Evolutionary conservation across 2,113 vertebrate species (phyloP).

Genomic region (Lophius piscatorius): DNA sequence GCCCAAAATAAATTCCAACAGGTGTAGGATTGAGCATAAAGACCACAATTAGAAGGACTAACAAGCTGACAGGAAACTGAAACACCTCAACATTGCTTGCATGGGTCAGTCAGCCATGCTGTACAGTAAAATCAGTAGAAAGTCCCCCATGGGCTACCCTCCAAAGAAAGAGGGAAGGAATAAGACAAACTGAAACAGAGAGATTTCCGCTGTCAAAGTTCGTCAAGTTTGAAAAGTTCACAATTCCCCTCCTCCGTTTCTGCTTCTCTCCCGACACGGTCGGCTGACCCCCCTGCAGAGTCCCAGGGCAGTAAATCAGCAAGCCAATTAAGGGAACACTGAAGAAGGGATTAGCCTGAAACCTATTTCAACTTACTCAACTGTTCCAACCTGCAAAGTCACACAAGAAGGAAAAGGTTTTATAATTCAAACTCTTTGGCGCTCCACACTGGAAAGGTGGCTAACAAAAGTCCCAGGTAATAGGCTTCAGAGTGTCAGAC

Average conservation of each 20-base stretch:
- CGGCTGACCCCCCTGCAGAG: constrained; percentile 35
- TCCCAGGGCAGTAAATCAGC: constrained; percentile 64
- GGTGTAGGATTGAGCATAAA: constrained; percentile 2
- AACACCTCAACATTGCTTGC: constrained; percentile 34
- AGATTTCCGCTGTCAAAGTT: constrained; percentile 15
- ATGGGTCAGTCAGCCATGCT: constrained; percentile 53
- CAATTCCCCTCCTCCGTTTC: neutral
- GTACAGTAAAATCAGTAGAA: constrained; percentile 69
- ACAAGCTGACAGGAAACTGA: constrained; percentile 30
- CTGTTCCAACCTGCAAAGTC: constrained; percentile 42
- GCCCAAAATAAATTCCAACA: neutral
- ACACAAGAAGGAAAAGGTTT: constrained; percentile 48
- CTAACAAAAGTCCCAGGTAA: constrained; percentile 31
- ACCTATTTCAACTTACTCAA: constrained; percentile 65
- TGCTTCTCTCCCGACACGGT: constrained; percentile 21
- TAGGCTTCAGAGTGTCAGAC: constrained; percentile 33
- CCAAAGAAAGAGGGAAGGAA: constrained; percentile 8
- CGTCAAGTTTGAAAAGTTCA: constrained; percentile 27
- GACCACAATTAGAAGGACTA: neutral
- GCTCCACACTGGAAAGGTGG: constrained; percentile 23
- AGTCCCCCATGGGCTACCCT: constrained; percentile 54
- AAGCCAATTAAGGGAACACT: constrained; percentile 74
- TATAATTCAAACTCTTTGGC: constrained; percentile 59
- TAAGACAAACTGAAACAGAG: constrained; percentile 1
- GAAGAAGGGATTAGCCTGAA: constrained; percentile 73